Base-by-base conservation (phyloP, 2,888 invertebrate genomes). In the Hemicrepidius hirtus region DNA sequence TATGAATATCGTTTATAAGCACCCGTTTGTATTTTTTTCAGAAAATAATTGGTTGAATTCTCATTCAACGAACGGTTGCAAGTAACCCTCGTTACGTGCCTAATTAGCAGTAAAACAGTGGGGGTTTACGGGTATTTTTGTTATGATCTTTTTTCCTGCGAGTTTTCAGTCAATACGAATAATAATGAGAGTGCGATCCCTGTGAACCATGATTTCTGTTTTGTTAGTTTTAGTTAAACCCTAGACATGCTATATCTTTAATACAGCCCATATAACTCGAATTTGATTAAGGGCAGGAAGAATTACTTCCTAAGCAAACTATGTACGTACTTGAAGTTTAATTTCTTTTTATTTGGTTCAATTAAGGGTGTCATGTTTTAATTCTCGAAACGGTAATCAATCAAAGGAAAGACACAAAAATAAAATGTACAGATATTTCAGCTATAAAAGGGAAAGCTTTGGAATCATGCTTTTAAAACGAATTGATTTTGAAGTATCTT, bases 71-170 rank as follows among this genome's bases (percentile, higher is more conserved):
- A 55, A 18, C 53, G 28, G 35, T 37, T 41, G 53, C 37, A 53
- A 53, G 46, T 35, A 41, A 63, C 50, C 68, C 68, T 68, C 60
- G 68, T 68, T 68, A 70, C 49, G 70, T 57, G 55, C 64, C 64
- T 70, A 46, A 65, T 64, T 64, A 57, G 65, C 70, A 65, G 70
- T 70, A 70, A 70, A 70, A 64, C 64, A 70, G 70, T 64, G 41
- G 70, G 70, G 64, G 55, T 70, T 64, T 55, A 41, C 57, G 46
- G 46, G 32, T 41, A 44, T 57, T 55, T 57, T 40, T 65, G 64
- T 65, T 65, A 50, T 65, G 50, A 65, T 53, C 21, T 35, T 40
- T 65, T 18, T 63, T 50, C 21, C 53, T 10, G n/a, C 1, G 53
- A 28, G 28, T 28, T 53, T n/a, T 53, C 24, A 53, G 53, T 28